Base-by-base conservation (phyloP, 2,797 vertebrate genomes). In the Sphenodon punctatus region DNA sequence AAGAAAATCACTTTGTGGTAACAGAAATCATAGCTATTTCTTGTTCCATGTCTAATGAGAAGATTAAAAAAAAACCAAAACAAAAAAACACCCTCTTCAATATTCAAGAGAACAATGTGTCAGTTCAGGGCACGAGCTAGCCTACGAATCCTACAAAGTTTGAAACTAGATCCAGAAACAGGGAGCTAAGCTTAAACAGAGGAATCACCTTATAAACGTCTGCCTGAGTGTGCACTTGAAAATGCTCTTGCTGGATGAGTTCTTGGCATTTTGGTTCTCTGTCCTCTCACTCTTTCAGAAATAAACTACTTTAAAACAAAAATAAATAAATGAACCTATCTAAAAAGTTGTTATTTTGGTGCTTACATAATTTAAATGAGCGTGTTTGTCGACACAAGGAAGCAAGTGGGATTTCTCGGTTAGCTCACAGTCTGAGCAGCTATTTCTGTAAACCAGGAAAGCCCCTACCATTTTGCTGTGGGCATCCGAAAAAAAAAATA, bases 381-480 rank as follows among this genome's bases (percentile, higher is more conserved):
- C 76, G 67, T 72, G 12, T 60, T 82, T 82, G 27, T 51, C 51
- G 75, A 74, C 61, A 88, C 86, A 92, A 41, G 73, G 78, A 19
- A 86, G 61, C 60, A 7, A n/a, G n/a, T n/a, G n/a, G n/a, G n/a
- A n/a, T n/a, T n/a, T n/a, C n/a, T n/a, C n/a, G n/a, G n/a, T n/a
- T 49, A 15, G 2, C 73, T 10, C 78, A 89, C 61, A 75, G 71
- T 3, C 38, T 72, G 73, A 93, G 86, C 85, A 89, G 56, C 49
- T 81, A 90, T 71, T 87, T 92, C 82, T 78, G 89, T 84, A 64
- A 86, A 80, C 60, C 58, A 68, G 82, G 13, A 60, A 55, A 82
- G 81, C 82, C 49, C 30, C 85, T 36, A 67, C 68, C 82, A 56
- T 78, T 90, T 58, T 85, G 82, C 85, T 59, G 19, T 65, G n/a